phyloP scores from a whole-genome alignment of 2,113 vertebrate species.

The Ailuropoda melanoleuca region DNA sequence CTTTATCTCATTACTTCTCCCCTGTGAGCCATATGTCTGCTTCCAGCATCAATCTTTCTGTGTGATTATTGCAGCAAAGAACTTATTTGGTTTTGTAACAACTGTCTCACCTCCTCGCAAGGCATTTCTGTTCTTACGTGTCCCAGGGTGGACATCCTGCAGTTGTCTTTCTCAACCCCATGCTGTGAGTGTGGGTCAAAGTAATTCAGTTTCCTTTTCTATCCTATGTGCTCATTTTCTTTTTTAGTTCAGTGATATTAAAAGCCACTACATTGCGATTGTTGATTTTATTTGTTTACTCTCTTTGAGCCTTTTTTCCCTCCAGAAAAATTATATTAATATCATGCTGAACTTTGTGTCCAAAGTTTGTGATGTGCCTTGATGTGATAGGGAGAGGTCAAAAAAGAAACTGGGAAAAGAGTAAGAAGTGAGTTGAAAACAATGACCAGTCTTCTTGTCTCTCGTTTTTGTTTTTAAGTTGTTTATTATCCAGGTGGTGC shows the following conservation, averaged over 20 bases:
- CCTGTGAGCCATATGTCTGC: conserved; percentile 65
- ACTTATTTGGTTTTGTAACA: conserved; percentile 27
- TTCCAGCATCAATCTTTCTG: conserved; percentile 39
- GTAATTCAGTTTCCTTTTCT: background rate
- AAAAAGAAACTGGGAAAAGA: background rate
- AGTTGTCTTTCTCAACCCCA: background rate
- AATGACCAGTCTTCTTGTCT: background rate
- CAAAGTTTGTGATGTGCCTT: background rate
- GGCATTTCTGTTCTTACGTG: background rate
- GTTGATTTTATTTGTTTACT: background rate
- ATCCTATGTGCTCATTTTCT: background rate
- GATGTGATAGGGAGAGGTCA: background rate
- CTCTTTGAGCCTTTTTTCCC: background rate
- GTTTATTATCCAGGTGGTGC: background rate
- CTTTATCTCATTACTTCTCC: conserved; percentile 64
- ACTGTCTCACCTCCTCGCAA: background rate
- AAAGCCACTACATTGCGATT: background rate
- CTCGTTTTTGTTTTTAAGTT: background rate
- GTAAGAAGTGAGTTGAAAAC: background rate
- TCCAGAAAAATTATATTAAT: background rate
- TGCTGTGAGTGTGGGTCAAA: background rate
- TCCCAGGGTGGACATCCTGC: background rate
- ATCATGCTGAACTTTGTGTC: background rate
- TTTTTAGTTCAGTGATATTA: background rate
- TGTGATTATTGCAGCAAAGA: conserved; percentile 25